Conservation (phyloP, 1,140 invertebrate genomes). For the Akabosia matsudoensis region DNA sequence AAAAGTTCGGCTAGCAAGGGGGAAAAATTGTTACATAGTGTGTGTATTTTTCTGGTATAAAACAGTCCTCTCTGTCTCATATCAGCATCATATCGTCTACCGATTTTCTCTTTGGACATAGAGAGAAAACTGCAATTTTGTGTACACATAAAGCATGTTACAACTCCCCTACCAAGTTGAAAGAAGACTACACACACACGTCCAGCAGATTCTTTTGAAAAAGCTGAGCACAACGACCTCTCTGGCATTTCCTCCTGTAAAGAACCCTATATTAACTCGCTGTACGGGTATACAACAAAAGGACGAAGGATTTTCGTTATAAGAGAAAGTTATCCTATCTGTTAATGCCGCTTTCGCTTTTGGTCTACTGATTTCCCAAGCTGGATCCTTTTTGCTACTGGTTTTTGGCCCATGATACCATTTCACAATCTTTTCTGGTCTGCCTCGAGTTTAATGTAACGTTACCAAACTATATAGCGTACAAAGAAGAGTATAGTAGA, state of each 20-base stretch:
- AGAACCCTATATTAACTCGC: neutral
- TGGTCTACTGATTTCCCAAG: slow-evolving; percentile 15
- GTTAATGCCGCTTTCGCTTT: slow-evolving; percentile 1
- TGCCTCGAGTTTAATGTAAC: neutral
- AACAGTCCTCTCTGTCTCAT: neutral
- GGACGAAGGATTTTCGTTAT: neutral
- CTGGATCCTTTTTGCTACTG: neutral
- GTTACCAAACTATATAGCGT: too few species aligned
- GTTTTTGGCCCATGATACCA: neutral
- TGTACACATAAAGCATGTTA: neutral
- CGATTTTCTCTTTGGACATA: too few species aligned
- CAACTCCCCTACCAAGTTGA: too few species aligned
- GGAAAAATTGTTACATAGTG: neutral
- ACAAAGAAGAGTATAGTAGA: neutral
- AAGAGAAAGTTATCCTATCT: neutral
- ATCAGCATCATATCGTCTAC: neutral
- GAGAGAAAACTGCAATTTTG: too few species aligned
- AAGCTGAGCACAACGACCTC: slow-evolving; percentile 19
- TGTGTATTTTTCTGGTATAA: slow-evolving; percentile 1
- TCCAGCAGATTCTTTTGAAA: neutral
- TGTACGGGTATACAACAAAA: neutral
- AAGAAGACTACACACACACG: neutral
- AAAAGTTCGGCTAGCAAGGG: slow-evolving; percentile 6
- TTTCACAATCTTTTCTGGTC: neutral
- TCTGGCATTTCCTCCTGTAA: neutral